A percentile compares a stretch with the other conserved stretches of the same genome.
phyloP scores from a whole-genome alignment of 2,797 vertebrate genomes.

The Decapterus maruadsi region DNA sequence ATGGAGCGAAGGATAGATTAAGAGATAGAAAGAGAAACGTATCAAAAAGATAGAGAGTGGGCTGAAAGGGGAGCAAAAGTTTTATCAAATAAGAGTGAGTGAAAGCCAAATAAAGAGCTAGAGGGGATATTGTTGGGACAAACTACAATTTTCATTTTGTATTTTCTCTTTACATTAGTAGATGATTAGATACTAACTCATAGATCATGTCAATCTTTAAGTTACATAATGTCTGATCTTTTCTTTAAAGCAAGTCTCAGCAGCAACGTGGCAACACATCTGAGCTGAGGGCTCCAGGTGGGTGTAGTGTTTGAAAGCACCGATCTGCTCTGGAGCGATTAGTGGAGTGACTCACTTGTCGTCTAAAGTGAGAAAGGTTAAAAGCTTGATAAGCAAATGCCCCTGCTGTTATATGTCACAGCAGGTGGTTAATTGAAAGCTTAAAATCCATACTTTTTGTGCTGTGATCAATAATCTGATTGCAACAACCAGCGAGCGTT shows the following conservation, averaged over 20 bases:
- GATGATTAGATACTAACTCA: too few relatives aligned
- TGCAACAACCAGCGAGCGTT: neutral
- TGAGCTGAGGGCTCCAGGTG: constrained; percentile 27
- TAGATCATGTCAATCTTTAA: neutral
- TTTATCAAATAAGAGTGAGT: constrained; percentile 13
- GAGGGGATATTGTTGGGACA: neutral
- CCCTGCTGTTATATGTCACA: neutral
- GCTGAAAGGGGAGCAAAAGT: constrained; percentile 3
- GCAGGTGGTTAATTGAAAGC: neutral
- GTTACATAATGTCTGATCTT: neutral
- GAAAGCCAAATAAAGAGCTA: constrained; percentile 8
- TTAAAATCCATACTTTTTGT: constrained; percentile 12
- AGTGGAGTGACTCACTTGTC: constrained; percentile 33
- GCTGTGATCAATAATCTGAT: constrained; percentile 22
- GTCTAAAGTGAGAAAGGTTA: constrained; percentile 34
- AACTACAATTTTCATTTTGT: neutral
- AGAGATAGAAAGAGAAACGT: constrained; percentile 27
- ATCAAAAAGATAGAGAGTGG: constrained; percentile 25
- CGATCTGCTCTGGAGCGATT: constrained; percentile 38
- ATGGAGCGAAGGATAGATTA: constrained; percentile 40
- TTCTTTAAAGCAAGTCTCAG: constrained; percentile 10
- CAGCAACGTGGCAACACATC: constrained; percentile 15
- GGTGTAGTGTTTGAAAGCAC: constrained; percentile 27
- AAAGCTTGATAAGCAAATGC: constrained; percentile 22
- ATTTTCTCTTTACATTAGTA: constrained; percentile 1